These are phyloP conservation scores for Pocillopora grandis DNA, from an alignment of 92 coral and sea anemone genomes.

Conservation along the genomic window DNA sequence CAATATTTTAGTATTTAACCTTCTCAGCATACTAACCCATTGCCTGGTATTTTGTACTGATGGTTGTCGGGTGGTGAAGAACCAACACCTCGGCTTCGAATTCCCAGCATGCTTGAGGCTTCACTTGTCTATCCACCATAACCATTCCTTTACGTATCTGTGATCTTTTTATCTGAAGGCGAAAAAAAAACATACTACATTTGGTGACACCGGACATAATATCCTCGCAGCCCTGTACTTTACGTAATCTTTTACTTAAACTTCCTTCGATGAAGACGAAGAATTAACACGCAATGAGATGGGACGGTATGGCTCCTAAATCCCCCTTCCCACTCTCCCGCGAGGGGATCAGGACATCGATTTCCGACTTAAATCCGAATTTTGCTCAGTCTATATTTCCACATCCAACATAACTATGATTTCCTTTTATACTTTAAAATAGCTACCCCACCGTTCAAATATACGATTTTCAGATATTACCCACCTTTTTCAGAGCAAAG, in stretches of 20 bases:
- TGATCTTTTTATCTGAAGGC: constrained; percentile 84
- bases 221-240: not conserved
- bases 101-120: constrained; percentile 98
- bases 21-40: constrained; percentile 75
- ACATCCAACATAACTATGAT: too few species aligned
- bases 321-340: too few species aligned
- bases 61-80: constrained; percentile 97
- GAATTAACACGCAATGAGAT: too few species aligned
- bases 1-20: not conserved
- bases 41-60: constrained; percentile 99
- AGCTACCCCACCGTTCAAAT: too few species aligned
- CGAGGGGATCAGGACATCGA: too few species aligned
- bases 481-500: constrained; percentile 93
- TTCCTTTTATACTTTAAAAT: too few species aligned
- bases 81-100: constrained; percentile 95
- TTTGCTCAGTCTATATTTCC: too few species aligned
- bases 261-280: too few species aligned
- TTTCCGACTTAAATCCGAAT: too few species aligned
- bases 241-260: too few species aligned
- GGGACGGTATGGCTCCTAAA: too few species aligned
- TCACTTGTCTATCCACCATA: constrained; percentile 86
- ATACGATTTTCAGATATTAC: not conserved
- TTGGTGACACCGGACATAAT: not conserved
- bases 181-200: not conserved
- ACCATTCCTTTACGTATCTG: constrained; percentile 99